Evolutionary conservation across 2,888 invertebrate genomes (phyloP).

Genomic region (Melinaea marsaeus): DNA sequence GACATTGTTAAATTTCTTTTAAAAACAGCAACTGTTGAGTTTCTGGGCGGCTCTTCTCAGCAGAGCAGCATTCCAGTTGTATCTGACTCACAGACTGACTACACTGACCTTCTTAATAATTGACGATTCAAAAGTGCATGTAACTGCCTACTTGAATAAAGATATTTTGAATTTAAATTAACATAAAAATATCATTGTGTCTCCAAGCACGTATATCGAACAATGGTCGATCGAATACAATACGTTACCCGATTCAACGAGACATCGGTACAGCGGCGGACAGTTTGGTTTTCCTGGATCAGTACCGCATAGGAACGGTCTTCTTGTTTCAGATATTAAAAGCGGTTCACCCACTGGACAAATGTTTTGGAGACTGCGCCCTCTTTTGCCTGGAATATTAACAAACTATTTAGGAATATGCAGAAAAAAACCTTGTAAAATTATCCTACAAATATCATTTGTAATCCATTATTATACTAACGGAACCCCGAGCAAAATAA

Average conservation of each 20-base stretch:
- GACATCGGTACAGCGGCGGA: conserved; percentile 88
- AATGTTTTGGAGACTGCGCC: conserved; percentile 85
- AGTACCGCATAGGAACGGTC: conserved; percentile 89
- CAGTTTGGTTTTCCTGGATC: conserved; percentile 90
- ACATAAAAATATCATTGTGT: conserved; percentile 24
- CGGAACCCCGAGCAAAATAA: background rate
- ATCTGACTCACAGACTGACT: too few species aligned
- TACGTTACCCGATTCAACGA: conserved; percentile 82
- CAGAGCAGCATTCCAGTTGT: too few species aligned
- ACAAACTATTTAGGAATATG: background rate
- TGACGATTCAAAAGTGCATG: too few species aligned
- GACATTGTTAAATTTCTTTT: too few species aligned
- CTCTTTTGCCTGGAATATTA: conserved; percentile 80
- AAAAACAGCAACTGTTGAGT: too few species aligned
- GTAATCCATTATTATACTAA: background rate
- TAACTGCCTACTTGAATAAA: too few species aligned
- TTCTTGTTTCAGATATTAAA: conserved; percentile 83
- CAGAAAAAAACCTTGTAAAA: background rate
- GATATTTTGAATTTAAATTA: background rate
- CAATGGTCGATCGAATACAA: conserved; percentile 31
- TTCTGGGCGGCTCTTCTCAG: too few species aligned
- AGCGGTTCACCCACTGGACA: conserved; percentile 88
- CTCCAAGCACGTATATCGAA: conserved; percentile 13
- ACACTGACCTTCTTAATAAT: too few species aligned
- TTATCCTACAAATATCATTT: background rate